A percentile compares a stretch with the other conserved stretches of the same genome.
Conservation (phyloP, 1,140 invertebrate species). For the Rhagoletis pomonella region DNA sequence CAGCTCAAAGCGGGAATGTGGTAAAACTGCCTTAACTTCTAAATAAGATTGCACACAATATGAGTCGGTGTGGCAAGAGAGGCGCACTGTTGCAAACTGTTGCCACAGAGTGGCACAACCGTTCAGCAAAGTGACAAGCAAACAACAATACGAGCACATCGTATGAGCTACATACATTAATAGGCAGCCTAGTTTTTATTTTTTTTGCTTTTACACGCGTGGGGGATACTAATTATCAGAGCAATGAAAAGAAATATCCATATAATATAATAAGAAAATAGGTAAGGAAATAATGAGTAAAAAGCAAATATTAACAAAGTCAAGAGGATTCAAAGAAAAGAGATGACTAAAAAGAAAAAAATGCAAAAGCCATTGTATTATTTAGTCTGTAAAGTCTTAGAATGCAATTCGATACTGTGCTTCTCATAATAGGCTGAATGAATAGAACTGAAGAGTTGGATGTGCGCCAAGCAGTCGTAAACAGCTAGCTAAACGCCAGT, state of each 20-base stretch:
- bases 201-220: not conserved
- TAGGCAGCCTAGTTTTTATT: not conserved
- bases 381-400: not conserved
- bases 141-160: not conserved
- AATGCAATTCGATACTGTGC: not conserved
- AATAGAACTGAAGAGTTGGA: not conserved
- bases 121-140: not conserved
- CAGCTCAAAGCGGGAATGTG: not conserved
- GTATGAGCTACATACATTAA: slow-evolving; percentile 21
- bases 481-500: not conserved
- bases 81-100: not conserved
- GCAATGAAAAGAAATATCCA: not conserved
- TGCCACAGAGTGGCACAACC: slow-evolving; percentile 17
- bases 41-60: not conserved
- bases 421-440: not conserved
- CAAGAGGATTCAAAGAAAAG: not conserved
- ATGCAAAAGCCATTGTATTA: too few species aligned
- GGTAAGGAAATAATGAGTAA: not conserved
- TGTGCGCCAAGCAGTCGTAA: too few species aligned
- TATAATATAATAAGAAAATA: not conserved
- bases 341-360: too few species aligned
- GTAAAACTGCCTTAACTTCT: not conserved
- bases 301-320: not conserved
- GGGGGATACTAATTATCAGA: not conserved
- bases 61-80: not conserved